Conservation (phyloP, 2,113 vertebrate genomes). For the Thamnaconus septentrionalis region DNA sequence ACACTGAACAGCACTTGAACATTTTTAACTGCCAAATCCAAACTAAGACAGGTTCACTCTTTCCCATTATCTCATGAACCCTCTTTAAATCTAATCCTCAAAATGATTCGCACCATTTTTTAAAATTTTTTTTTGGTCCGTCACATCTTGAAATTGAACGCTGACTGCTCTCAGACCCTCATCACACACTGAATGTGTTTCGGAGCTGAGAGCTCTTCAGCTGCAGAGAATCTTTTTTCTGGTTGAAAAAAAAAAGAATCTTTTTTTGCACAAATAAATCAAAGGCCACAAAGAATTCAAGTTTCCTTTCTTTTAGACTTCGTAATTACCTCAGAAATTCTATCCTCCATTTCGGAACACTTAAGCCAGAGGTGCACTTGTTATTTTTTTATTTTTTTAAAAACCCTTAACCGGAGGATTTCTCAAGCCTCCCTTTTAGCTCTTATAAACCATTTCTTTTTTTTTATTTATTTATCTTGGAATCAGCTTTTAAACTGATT, state of each 20-base stretch:
- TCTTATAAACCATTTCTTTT: no score
- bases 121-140: not conserved
- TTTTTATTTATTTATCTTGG: no score
- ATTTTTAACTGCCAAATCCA: not conserved
- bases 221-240: not conserved
- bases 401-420: not conserved
- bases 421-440: not conserved
- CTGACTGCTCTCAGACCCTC: not conserved
- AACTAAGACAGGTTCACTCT: not conserved
- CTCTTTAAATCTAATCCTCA: not conserved
- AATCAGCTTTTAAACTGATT: no score
- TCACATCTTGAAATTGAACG: not conserved
- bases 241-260: no score
- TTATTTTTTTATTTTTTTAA: no score
- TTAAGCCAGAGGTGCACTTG: no score
- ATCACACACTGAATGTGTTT: slow-evolving; percentile 4
- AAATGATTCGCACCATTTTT: not conserved
- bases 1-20: slow-evolving; percentile 3
- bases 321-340: not conserved
- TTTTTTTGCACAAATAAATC: no score
- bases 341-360: no score
- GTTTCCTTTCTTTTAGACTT: not conserved
- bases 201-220: slow-evolving; percentile 4
- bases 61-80: not conserved
- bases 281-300: not conserved